A percentile compares a stretch with the other conserved stretches of the same genome.
These are phyloP conservation scores for Arion vulgaris DNA, from an alignment of 1,140 invertebrate species.

Conservation along the genomic window DNA sequence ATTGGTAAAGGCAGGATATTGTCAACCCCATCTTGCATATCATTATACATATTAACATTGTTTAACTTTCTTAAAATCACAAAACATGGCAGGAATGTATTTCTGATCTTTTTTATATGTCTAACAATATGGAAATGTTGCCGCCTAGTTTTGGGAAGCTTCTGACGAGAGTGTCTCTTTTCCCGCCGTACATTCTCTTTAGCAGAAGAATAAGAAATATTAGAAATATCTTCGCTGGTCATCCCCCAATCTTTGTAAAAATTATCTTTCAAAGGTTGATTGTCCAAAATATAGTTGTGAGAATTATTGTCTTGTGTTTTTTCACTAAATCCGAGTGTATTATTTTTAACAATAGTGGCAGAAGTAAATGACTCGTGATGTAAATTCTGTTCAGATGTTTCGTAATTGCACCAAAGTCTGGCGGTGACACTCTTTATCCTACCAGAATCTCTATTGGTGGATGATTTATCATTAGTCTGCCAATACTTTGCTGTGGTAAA, in stretches of 20 bases:
- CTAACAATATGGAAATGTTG: neutral
- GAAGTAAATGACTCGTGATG: no score
- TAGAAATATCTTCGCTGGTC: conserved; percentile 24
- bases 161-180: neutral
- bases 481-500: neutral
- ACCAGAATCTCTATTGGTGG: neutral
- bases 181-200: conserved; percentile 24
- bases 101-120: conserved; percentile 25
- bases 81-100: conserved; percentile 35
- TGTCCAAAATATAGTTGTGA: no score
- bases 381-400: no score
- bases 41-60: neutral
- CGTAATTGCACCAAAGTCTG: no score
- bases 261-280: neutral
- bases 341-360: neutral
- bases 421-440: neutral
- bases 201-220: conserved; percentile 18
- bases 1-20: conserved; percentile 6
- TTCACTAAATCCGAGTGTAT: neutral
- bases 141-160: neutral
- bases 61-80: neutral
- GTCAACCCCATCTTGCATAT: no score
- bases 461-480: neutral
- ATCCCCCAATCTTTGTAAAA: neutral
- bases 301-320: neutral